phyloP scores from a whole-genome alignment of 64 coral and sea anemone species.

The Montipora capricornis region DNA sequence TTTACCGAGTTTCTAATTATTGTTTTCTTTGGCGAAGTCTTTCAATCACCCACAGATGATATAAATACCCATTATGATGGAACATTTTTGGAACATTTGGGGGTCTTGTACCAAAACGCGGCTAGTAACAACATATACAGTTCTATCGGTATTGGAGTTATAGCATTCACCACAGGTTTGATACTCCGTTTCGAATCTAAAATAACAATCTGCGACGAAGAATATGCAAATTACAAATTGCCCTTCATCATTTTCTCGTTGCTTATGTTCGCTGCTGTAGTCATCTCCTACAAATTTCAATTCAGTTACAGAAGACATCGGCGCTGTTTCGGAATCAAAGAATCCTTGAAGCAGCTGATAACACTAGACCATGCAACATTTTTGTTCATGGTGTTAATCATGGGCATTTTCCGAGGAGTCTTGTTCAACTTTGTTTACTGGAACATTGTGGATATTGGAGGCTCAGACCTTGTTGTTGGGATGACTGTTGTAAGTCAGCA shows the following conservation, averaged over 20 bases:
- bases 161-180: conserved; percentile 74
- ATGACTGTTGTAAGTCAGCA: conserved; percentile 86
- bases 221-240: conserved; percentile 85
- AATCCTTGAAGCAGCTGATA: conserved; percentile 60
- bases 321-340: conserved; percentile 69
- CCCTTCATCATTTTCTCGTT: conserved; percentile 76
- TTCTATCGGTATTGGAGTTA: conserved; percentile 76
- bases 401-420: conserved; percentile 87
- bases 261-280: conserved; percentile 68
- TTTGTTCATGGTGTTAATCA: conserved; percentile 65
- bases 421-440: conserved; percentile 92
- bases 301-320: conserved; percentile 77
- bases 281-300: conserved; percentile 74
- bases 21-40: conserved; percentile 71
- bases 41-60: conserved; percentile 86
- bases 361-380: conserved; percentile 45
- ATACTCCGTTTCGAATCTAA: conserved; percentile 75
- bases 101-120: conserved; percentile 81
- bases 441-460: conserved; percentile 87
- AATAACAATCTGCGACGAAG: conserved; percentile 68
- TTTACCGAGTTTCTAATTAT: conserved; percentile 81
- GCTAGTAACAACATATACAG: conserved; percentile 78
- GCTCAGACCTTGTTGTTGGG: conserved; percentile 84
- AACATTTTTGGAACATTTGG: conserved; percentile 91
- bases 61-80: conserved; percentile 88